Evolutionary conservation across 2,113 vertebrate species (phyloP).

Genomic region (Aleadryas rufinucha): DNA sequence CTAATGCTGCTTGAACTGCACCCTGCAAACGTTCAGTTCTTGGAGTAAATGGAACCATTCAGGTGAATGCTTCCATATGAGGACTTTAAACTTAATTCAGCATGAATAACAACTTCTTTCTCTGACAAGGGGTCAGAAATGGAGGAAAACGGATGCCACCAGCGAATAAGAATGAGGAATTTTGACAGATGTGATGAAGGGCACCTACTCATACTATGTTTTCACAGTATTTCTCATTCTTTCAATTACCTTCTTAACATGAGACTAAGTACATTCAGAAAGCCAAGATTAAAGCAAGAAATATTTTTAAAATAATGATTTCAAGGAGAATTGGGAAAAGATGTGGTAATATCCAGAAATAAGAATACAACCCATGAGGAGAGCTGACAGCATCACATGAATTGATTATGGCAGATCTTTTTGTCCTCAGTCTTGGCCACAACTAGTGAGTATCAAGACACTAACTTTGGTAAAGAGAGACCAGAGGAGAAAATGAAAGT

Average conservation of each 20-base stretch:
- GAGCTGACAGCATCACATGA: neutral
- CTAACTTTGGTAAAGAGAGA: neutral
- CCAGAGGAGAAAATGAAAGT: neutral
- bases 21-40: neutral
- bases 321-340: neutral
- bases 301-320: neutral
- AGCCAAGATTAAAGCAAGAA: neutral
- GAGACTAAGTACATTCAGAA: neutral
- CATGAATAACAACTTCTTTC: neutral
- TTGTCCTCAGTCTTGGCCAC: neutral
- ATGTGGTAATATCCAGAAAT: neutral
- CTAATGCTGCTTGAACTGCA: neutral
- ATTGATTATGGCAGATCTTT: neutral
- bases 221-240: neutral
- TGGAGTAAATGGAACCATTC: neutral
- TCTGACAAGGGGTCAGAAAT: neutral
- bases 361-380: neutral
- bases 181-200: neutral
- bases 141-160: neutral
- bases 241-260: neutral
- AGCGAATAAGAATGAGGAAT: neutral
- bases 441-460: neutral
- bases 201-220: neutral
- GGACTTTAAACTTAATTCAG: neutral
- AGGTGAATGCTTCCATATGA: neutral